Percentiles rank a stretch among this genome's conserved stretches.
Conservation (phyloP, 2,797 vertebrate genomes). For the Valencia hispanica region DNA sequence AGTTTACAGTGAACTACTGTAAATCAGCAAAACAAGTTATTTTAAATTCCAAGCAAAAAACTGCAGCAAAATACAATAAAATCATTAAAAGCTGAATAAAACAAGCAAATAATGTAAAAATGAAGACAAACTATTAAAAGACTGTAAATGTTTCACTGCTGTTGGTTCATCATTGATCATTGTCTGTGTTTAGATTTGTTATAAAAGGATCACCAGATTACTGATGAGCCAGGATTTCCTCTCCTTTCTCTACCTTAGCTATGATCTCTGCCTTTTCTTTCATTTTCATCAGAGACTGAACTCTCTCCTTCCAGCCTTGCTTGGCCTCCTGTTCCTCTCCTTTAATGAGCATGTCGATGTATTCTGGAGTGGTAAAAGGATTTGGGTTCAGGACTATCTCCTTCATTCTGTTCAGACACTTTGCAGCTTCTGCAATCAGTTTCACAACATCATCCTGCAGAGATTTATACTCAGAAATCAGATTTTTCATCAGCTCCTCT, state of each 20-base stretch:
- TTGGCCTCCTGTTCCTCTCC: slow-evolving; percentile 57
- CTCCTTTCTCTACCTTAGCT: neutral
- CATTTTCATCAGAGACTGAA: slow-evolving; percentile 46
- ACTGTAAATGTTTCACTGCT: neutral
- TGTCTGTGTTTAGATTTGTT: neutral
- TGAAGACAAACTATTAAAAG: neutral
- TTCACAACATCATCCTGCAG: slow-evolving; percentile 1
- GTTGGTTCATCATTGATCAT: neutral
- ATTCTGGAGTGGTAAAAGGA: slow-evolving; percentile 63
- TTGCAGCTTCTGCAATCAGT: slow-evolving; percentile 34
- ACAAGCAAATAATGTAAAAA: neutral
- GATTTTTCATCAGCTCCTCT: slow-evolving; percentile 36
- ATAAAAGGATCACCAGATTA: neutral
- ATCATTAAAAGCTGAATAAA: neutral
- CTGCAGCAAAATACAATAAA: neutral
- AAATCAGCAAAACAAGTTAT: neutral
- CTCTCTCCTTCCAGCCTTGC: slow-evolving; percentile 14
- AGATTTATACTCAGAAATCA: neutral
- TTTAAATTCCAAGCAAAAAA: neutral
- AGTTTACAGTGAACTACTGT: too few relatives aligned
- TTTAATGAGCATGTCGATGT: slow-evolving; percentile 68
- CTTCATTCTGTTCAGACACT: slow-evolving; percentile 18
- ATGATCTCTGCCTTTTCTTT: slow-evolving; percentile 30
- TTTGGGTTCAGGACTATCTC: slow-evolving; percentile 68
- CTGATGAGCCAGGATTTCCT: neutral